Base-by-base conservation (phyloP, 2,888 invertebrate genomes). In the Gandaritis pyraliata region DNA sequence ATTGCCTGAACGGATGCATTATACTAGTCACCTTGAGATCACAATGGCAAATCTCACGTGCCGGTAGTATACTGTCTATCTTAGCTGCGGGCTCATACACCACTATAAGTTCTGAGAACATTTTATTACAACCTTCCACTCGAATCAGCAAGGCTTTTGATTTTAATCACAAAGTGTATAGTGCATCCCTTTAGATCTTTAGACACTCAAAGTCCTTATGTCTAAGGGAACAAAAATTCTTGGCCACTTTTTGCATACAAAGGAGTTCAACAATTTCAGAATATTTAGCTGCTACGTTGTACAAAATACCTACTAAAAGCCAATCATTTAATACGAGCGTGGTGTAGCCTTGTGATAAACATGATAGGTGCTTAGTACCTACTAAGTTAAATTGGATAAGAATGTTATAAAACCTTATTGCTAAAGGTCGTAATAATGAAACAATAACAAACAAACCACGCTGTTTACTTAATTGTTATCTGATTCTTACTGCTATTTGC, bases 1-100 rank as follows among this genome's bases (percentile, higher is more conserved):
- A 58, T 54, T 55, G 47, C 36, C 13, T 23, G 23, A 10, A 23
- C 46, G 56, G 18, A 48, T 53, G 49, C 43, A 63, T 55, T 63
- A 58, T 54, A 46, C n/a, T 55, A 8, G 58, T 51, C 29, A 39
- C 63, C 63, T 63, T 63, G 63, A 55, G 43, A 41, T 23, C 18
- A 55, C 63, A 63, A 63, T 47, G 51, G 58, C 33, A 58, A 41
- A 38, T 48, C 50, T 62, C 45, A 54, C 58, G 54, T 39, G 54
- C 45, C 45, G 29, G 51, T 61, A 38, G 16, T 50, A 39, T 39
- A 56, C 50, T 51, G 33, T 18, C 39, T 33, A 57, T 52, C 56
- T 39, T 39, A 49, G 11, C 54, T 54, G 58, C 54, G 58, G 58
- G 54, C 41, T 46, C 16, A 41, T 18, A 54, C 45, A 49, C 36